Evolutionary conservation across 2,888 invertebrate genomes (phyloP).

Genomic region (Drosophila colorata): DNA sequence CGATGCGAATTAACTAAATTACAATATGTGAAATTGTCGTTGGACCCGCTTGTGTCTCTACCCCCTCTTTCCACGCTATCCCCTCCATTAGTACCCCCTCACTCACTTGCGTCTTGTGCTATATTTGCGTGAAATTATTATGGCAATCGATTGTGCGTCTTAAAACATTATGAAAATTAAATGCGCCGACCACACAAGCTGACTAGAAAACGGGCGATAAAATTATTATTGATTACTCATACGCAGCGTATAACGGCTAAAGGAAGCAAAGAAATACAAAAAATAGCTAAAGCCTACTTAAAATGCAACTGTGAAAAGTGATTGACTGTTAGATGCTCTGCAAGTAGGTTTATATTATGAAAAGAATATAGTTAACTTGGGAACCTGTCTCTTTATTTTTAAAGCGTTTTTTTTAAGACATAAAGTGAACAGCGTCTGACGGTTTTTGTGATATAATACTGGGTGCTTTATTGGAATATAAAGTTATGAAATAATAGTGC

Average conservation of each 20-base stretch:
- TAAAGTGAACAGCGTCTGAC: too few relatives aligned
- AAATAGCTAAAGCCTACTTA: constrained; percentile 4
- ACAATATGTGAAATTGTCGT: constrained; percentile 75
- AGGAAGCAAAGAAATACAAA: constrained; percentile 31
- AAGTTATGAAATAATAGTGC: too few relatives aligned
- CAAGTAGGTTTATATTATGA: not conserved
- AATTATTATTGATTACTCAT: constrained; percentile 79
- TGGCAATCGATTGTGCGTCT: constrained; percentile 75
- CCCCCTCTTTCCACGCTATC: not conserved
- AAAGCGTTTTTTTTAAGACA: too few relatives aligned
- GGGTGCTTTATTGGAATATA: too few relatives aligned
- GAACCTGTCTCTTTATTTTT: too few relatives aligned
- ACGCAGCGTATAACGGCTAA: constrained; percentile 62
- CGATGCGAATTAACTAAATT: constrained; percentile 78
- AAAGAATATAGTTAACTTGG: not conserved
- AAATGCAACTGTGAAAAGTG: constrained; percentile 2
- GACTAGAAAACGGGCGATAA: constrained; percentile 56
- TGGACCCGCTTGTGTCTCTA: constrained; percentile 12
- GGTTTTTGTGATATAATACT: too few relatives aligned
- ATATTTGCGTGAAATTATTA: constrained; percentile 75
- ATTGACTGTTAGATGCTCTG: constrained; percentile 19
- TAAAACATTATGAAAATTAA: constrained; percentile 62
- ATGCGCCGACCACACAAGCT: constrained; percentile 53
- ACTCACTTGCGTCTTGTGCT: constrained; percentile 37
- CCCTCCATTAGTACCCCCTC: not conserved